Base-by-base conservation (phyloP, 2,888 invertebrate species). In the Stenichneumon culpator region DNA sequence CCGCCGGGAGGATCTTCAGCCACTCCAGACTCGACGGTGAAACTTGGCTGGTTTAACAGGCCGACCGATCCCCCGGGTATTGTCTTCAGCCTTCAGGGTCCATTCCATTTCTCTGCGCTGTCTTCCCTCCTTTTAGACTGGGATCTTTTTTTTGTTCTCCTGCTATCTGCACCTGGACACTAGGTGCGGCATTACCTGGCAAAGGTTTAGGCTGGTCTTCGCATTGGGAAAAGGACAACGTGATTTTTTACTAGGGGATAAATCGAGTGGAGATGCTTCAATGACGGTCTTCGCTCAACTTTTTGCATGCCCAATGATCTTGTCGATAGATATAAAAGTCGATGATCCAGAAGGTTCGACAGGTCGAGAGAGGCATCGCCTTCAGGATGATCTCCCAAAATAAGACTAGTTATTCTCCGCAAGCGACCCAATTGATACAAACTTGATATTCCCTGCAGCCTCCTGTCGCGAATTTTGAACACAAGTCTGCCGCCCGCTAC, bases 301-400 rank as follows among this genome's bases (percentile, higher is more conserved):
- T 63, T 73, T 74, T 25, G 28, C 22, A 11, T 25, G 47, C 63
- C 19, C 73, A n/a, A 60, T 28, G 60, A 74, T 22, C 28, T 47
- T 22, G 47, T 47, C 63, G 44, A 63, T 44, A 63, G 60, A 74
- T 47, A 47, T 28, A 47, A 63, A 74, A 74, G 44, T 74, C 73
- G 44, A 47, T 63, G 60, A 47, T 63, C 60, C 19, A n/a, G 47
- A 60, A 60, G 25, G 11, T 60, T 60, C 14, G 19, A 11, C n/a
- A 28, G 60, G 57, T 73, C 60, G 60, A 28, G 3, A 60, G 57
- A n/a, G 6, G 2, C 54, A 22, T 22, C 72, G 32, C 39, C 44
- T 73, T 54, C 25, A 3, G 25, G 25, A 28, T 28, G 2, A 28
- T 28, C 3, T 28, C 1, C 25, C 25, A 28, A 28, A 28, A 28